Percentiles rank a stretch among this genome's conserved stretches.
Evolutionary conservation across 2,113 vertebrate genomes (phyloP).

Genomic region (Thermophis baileyi): DNA sequence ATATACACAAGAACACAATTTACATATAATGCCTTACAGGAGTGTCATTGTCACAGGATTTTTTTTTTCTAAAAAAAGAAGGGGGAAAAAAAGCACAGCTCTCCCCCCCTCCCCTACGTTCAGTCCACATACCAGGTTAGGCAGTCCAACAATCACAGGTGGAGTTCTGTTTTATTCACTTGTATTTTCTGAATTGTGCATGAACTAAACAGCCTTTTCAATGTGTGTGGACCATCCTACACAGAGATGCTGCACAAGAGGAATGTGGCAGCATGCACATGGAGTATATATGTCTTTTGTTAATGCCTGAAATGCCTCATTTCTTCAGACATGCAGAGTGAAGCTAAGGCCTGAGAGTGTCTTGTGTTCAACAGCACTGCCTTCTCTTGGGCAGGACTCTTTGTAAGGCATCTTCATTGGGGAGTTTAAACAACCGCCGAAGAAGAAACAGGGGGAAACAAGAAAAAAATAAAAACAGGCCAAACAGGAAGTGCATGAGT

Average conservation of each 20-base stretch:
- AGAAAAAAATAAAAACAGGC: background rate
- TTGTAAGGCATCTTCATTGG: constrained; percentile 64
- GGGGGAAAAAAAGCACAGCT: constrained; percentile 28
- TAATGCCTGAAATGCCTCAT: constrained; percentile 40
- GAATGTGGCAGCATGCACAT: constrained; percentile 20
- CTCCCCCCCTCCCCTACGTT: constrained; percentile 25
- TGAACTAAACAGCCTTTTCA: background rate
- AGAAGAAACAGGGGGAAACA: constrained; percentile 8
- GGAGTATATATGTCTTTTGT: constrained; percentile 21
- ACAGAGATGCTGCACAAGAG: background rate
- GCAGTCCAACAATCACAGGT: background rate
- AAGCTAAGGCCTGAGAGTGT: constrained; percentile 59
- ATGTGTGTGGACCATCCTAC: background rate
- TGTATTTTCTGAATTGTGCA: background rate
- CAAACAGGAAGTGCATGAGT: constrained; percentile 4
- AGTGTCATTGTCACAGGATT: constrained; percentile 49
- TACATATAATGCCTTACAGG: constrained; percentile 69
- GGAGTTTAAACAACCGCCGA: constrained; percentile 43
- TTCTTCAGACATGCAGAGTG: constrained; percentile 30
- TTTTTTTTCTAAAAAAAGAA: background rate
- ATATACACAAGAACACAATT: constrained; percentile 81
- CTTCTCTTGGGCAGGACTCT: constrained; percentile 37
- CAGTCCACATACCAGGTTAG: constrained; percentile 24
- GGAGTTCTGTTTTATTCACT: constrained; percentile 3
- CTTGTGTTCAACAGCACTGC: constrained; percentile 38